These are phyloP conservation scores for Epizoanthus stellaris DNA, from an alignment of 92 coral and sea anemone species.

Conservation along the genomic window DNA sequence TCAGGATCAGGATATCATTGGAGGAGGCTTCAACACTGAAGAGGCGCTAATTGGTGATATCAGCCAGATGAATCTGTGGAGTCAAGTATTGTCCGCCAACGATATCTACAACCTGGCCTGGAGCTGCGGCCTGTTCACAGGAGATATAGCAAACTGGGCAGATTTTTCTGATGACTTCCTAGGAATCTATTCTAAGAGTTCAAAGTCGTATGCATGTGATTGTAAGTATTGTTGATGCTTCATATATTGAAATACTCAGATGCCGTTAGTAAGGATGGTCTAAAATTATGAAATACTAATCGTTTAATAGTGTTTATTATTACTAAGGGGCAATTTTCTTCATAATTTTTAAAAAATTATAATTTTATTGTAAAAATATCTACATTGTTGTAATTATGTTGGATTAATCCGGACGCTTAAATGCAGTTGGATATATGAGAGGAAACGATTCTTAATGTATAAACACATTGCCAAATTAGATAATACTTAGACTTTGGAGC, in stretches of 20 bases:
- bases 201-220: slow-evolving; percentile 73
- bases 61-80: slow-evolving; percentile 85
- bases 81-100: slow-evolving; percentile 59
- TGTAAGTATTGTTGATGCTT: slow-evolving; percentile 62
- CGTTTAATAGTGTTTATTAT: too few relatives aligned
- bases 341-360: too few relatives aligned
- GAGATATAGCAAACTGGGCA: slow-evolving; percentile 82
- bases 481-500: too few relatives aligned
- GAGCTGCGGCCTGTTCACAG: slow-evolving; percentile 71
- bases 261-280: too few relatives aligned
- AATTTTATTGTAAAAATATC: too few relatives aligned
- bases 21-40: slow-evolving; percentile 83
- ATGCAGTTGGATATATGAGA: too few relatives aligned
- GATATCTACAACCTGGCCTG: slow-evolving; percentile 74
- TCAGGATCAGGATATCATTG: slow-evolving; percentile 82
- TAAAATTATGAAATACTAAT: too few relatives aligned
- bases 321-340: too few relatives aligned
- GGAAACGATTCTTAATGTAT: too few relatives aligned
- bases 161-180: slow-evolving; percentile 76
- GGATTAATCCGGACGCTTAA: too few relatives aligned
- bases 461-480: too few relatives aligned
- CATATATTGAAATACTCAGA: neutral
- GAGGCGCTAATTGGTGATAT: slow-evolving; percentile 79
- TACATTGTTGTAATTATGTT: too few relatives aligned
- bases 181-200: slow-evolving; percentile 68